A percentile compares a stretch with the other conserved stretches of the same genome.
Conservation (phyloP, 2,797 vertebrate species). For the Brotogeris chrysoptera region DNA sequence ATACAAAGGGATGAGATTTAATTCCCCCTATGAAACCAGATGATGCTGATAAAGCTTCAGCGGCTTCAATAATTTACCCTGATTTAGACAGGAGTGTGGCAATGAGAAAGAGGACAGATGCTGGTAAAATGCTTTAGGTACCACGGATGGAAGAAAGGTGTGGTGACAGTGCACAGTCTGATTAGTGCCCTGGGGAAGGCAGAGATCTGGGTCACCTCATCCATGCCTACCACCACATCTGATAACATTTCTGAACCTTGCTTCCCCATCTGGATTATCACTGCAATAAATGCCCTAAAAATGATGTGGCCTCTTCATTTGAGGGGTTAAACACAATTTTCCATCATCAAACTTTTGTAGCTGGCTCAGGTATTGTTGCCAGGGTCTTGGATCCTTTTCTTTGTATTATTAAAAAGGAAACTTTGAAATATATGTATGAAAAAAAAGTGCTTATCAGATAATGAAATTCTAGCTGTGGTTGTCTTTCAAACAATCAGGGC, state of each 20-base stretch:
- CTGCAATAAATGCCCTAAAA: constrained; percentile 36
- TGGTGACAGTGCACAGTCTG: neutral
- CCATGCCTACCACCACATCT: neutral
- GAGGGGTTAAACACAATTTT: constrained; percentile 46
- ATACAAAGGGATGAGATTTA: neutral
- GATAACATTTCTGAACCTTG: neutral
- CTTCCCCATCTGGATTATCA: neutral
- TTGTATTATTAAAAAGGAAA: constrained; percentile 41
- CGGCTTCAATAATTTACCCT: neutral
- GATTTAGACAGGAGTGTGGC: neutral
- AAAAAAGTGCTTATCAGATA: constrained; percentile 68
- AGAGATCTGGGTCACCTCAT: constrained; percentile 45
- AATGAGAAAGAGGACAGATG: neutral
- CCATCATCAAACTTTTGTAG: neutral
- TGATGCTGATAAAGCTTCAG: neutral
- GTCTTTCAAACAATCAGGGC: constrained; percentile 69
- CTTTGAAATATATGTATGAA: constrained; percentile 41
- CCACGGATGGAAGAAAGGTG: neutral
- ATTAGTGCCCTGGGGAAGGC: neutral
- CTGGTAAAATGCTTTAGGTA: neutral
- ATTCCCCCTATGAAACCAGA: neutral
- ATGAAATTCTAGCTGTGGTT: constrained; percentile 71
- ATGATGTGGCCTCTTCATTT: neutral
- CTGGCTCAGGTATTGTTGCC: constrained; percentile 56
- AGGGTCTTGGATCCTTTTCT: constrained; percentile 25